These are phyloP conservation scores for Crypturellus undulatus DNA, from an alignment of 2,113 vertebrate species.

Conservation along the genomic window DNA sequence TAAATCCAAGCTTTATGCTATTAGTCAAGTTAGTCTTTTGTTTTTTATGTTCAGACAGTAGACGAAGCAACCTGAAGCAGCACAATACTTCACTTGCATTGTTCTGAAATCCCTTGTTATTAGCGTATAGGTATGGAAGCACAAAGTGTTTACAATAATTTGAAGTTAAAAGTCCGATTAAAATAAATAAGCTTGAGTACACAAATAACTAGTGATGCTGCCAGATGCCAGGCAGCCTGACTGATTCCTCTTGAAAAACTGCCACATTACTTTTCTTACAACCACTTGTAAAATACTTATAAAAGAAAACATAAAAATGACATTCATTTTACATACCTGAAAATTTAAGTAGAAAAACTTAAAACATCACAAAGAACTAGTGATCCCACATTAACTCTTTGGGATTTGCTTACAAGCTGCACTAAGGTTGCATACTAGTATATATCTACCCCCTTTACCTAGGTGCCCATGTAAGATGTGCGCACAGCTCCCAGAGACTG, in stretches of 20 bases:
- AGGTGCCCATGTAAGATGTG: fast-evolving
- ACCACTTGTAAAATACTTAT: not conserved
- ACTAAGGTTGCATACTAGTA: not conserved
- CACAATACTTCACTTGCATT: not conserved
- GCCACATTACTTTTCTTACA: no score
- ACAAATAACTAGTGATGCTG: not conserved
- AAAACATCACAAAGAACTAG: not conserved
- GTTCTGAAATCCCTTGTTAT: not conserved
- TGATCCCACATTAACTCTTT: not conserved
- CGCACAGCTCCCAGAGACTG: not conserved
- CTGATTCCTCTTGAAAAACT: not conserved
- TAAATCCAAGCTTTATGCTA: not conserved
- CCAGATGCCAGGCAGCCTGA: not conserved
- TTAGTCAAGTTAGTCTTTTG: not conserved
- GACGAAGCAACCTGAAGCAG: not conserved
- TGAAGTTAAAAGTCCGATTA: not conserved
- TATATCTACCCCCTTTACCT: not conserved
- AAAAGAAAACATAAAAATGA: not conserved
- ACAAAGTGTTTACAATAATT: not conserved
- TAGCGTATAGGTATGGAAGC: not conserved
- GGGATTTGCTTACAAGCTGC: not conserved
- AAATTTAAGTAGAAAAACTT: not conserved
- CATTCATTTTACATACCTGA: not conserved
- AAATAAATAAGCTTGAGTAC: not conserved
- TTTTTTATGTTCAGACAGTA: not conserved